Evolutionary conservation across 2,113 vertebrate genomes (phyloP).

Genomic region (Hystrix brachyura): DNA sequence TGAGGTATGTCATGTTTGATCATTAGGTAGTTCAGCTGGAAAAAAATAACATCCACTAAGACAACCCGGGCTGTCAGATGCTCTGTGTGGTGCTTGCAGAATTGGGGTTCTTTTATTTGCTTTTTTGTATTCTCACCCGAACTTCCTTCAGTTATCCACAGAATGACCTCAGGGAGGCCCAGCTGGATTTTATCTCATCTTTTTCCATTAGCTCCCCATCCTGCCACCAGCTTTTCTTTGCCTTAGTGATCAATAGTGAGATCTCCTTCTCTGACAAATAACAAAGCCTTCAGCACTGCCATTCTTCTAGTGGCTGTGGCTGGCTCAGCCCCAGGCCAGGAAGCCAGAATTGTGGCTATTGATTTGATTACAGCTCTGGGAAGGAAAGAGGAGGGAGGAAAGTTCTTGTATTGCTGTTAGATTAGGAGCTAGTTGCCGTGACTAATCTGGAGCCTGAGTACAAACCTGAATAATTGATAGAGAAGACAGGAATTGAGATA

Average conservation of each 20-base stretch:
- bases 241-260: constrained; percentile 80
- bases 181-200: constrained; percentile 82
- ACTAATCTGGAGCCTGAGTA: constrained; percentile 58
- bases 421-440: constrained; percentile 63
- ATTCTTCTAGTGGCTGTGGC: constrained; percentile 73
- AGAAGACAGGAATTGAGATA: constrained; percentile 59
- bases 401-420: constrained; percentile 57
- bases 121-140: constrained; percentile 68
- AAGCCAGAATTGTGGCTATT: constrained; percentile 78
- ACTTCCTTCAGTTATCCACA: constrained; percentile 75
- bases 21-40: constrained; percentile 73
- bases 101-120: constrained; percentile 74
- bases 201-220: constrained; percentile 77
- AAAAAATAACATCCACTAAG: constrained; percentile 66
- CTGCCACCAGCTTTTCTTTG: constrained; percentile 80
- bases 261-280: constrained; percentile 81
- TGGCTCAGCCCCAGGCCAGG: constrained; percentile 68
- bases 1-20: constrained; percentile 77
- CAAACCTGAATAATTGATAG: constrained; percentile 70
- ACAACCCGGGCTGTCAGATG: constrained; percentile 58
- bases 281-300: constrained; percentile 75
- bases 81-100: constrained; percentile 61
- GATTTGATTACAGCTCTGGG: constrained; percentile 74
- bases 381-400: neutral
- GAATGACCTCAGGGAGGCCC: constrained; percentile 79